Evolutionary conservation across 2,113 vertebrate genomes (phyloP), one percentile per base, ranked within the genome.

Genomic region (Phoxinus phoxinus): DNA sequence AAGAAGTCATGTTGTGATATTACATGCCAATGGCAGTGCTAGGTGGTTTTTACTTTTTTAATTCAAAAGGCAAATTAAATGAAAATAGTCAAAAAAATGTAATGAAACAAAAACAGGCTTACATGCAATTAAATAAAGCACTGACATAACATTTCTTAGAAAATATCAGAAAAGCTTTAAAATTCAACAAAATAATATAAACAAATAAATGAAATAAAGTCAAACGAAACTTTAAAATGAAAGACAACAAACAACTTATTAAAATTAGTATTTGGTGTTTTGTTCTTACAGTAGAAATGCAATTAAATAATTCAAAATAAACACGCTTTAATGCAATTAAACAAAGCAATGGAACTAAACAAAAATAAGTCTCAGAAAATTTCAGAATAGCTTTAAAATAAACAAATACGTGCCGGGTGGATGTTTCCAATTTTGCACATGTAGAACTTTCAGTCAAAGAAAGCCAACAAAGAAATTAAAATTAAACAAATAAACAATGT

Each of bases 1-100:
- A 85, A 85, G 87, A 83, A 59, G 53, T 80, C 74, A 86, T 78
- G 48, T 48, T 67, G 86, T 56, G 83, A 87, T 86, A 67, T 84
- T 51, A 19, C 7, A 53, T 89, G 59, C 4, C n/a, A 27, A 2
- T 61, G 59, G n/a, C 59, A 61, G 59, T 61, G n/a, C 59, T 27
- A 25, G 0, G 59, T 27, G 59, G 11, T 27, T 27, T 58, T 58
- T n/a, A 10, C 0, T 4, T 58, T 58, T 23, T n/a, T 58, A 7
- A 4, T 61, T 4, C 58, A 30, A 15, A 30, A 63, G 19, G 25
- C 25, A 65, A 27, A 65, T 30, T 82, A 23, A 27, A 56, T 48
- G 4, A 15, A 56, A 80, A 58, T 19, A 73, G 59, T 61, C 15
- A 44, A 67, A 6, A 6, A 32, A 30, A 32, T 32, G 1, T 32